Evolutionary conservation across 2,797 vertebrate species (phyloP).

Genomic region (Avahi laniger): DNA sequence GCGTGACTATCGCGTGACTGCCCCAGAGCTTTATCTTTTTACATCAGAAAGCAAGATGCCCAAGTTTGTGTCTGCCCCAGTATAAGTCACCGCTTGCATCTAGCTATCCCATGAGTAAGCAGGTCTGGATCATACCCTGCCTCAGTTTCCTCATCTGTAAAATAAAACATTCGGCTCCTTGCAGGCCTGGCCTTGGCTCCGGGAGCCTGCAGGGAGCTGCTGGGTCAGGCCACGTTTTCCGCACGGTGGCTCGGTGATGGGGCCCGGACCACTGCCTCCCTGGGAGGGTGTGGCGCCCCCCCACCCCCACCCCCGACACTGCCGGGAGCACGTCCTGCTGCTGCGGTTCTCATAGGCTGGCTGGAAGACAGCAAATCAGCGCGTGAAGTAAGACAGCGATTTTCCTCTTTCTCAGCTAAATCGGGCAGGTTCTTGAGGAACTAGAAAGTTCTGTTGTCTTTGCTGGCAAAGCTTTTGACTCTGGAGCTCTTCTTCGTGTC

Average conservation of each 20-base stretch:
- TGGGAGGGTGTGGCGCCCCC: background rate
- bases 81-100: fast-evolving
- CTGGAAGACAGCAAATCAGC: background rate
- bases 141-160: conserved; percentile 65
- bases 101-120: background rate
- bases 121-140: background rate
- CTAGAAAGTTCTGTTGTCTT: background rate
- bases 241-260: fast-evolving
- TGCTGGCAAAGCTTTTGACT: background rate
- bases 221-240: background rate
- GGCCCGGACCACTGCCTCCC: background rate
- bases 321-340: background rate
- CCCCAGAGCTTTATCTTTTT: background rate
- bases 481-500: background rate
- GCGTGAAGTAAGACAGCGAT: fast-evolving
- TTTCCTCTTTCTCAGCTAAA: background rate
- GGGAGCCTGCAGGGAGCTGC: background rate
- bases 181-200: fast-evolving
- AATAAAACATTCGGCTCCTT: background rate
- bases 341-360: fast-evolving
- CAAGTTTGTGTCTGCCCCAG: background rate
- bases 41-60: background rate
- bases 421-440: background rate
- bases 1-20: background rate
- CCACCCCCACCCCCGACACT: background rate